Percentiles rank a stretch among this genome's conserved stretches.
These are phyloP conservation scores for Labeo rohita DNA, from an alignment of 2,113 vertebrate species.

Conservation along the genomic window DNA sequence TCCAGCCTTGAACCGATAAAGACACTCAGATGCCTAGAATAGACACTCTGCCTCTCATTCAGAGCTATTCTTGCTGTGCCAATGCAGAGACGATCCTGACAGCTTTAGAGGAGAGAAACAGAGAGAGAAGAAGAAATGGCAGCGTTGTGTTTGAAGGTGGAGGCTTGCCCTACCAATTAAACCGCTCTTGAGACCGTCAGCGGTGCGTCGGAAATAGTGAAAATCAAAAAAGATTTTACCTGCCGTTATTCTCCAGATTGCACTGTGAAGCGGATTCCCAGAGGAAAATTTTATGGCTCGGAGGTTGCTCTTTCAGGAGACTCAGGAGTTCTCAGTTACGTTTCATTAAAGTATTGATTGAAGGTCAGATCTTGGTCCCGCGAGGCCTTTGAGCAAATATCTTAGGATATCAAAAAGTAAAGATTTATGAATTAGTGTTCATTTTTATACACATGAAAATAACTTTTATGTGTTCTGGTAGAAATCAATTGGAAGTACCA, in stretches of 20 bases:
- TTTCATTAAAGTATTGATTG: conserved; percentile 12
- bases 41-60: conserved; percentile 14
- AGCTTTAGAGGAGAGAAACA: conserved; percentile 1
- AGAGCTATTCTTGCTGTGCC: conserved; percentile 23
- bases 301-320: not conserved
- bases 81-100: not conserved
- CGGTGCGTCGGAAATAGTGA: not conserved
- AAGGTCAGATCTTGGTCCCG: not conserved
- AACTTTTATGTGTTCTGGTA: not conserved
- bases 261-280: conserved; percentile 5
- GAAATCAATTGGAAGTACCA: too few relatives aligned
- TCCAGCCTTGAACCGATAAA: not conserved
- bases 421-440: too few relatives aligned
- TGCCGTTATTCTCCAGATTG: conserved; percentile 3
- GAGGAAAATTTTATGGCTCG: not conserved
- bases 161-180: conserved; percentile 17
- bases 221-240: conserved; percentile 5
- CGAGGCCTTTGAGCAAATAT: not conserved
- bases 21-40: not conserved
- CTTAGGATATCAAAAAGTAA: not conserved
- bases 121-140: conserved; percentile 4
- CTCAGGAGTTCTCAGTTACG: conserved; percentile 8
- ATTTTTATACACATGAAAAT: not conserved
- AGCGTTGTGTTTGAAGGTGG: conserved; percentile 15
- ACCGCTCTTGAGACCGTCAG: not conserved